These are phyloP conservation scores for Automeris io DNA, from an alignment of 2,888 invertebrate genomes.

Conservation along the genomic window DNA sequence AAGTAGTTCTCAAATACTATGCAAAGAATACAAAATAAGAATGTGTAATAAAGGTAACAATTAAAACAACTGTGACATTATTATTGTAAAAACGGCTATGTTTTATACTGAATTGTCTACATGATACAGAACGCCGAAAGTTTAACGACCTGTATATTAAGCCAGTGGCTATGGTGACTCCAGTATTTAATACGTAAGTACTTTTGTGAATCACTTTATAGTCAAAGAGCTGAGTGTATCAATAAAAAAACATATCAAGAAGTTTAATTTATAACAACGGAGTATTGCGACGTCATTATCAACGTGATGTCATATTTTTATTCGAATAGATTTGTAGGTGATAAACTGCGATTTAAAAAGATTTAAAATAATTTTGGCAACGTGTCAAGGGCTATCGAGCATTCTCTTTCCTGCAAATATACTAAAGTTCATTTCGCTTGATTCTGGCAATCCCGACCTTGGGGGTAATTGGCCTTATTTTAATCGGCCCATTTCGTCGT, in stretches of 20 bases:
- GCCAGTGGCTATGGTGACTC: conserved; percentile 38
- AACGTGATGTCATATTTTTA: conserved; percentile 1
- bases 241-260: conserved; percentile 9
- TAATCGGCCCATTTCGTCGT: conserved; percentile 40
- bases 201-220: conserved; percentile 39
- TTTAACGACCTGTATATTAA: conserved; percentile 56
- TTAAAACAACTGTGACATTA: too few species aligned
- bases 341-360: conserved; percentile 16
- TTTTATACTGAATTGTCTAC: conserved; percentile 29
- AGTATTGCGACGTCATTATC: conserved; percentile 5
- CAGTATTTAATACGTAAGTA: conserved; percentile 39
- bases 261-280: background rate
- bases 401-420: conserved; percentile 29
- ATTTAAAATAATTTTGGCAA: conserved; percentile 24
- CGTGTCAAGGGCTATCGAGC: conserved; percentile 27
- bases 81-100: conserved; percentile 3
- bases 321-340: conserved; percentile 8
- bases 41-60: too few species aligned
- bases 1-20: too few species aligned
- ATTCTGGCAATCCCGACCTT: conserved; percentile 49
- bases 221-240: conserved; percentile 28
- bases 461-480: conserved; percentile 69
- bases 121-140: conserved; percentile 41
- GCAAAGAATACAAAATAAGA: too few species aligned
- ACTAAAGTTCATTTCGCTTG: background rate